Conservation (phyloP, 2,888 invertebrate species). For the Lithosia quadra region DNA sequence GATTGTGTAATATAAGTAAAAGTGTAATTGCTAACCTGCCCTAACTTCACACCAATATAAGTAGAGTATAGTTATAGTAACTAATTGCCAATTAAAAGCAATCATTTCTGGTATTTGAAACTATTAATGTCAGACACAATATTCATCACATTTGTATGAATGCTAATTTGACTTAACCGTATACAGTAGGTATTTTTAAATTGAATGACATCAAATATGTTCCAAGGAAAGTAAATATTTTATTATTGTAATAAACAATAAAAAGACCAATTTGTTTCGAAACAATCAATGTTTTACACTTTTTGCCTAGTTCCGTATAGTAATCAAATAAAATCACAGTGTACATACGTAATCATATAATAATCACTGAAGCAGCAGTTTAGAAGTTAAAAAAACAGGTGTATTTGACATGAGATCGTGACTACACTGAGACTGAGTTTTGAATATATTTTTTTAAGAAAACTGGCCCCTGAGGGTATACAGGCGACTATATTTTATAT, state of each 20-base stretch:
- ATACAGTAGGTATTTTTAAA: background rate
- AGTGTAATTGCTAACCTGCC: conserved; percentile 3
- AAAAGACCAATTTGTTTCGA: background rate
- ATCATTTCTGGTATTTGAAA: background rate
- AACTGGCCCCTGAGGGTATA: no score
- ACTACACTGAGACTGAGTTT: no score
- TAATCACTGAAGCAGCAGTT: background rate
- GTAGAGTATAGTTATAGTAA: background rate
- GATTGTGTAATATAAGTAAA: no score
- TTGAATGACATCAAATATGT: conserved; percentile 3
- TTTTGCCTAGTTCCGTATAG: background rate
- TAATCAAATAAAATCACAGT: background rate
- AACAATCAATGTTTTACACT: conserved; percentile 6
- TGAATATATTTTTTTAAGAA: no score
- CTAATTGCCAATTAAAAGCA: background rate
- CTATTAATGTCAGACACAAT: background rate
- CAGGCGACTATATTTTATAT: background rate
- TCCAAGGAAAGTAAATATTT: conserved; percentile 8
- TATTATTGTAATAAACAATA: background rate
- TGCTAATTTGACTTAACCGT: no score
- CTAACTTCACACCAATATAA: background rate
- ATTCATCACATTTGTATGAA: background rate
- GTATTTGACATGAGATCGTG: no score
- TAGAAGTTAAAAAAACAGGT: no score
- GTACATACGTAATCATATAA: no score